These are phyloP conservation scores for Styela plicata DNA, from an alignment of 23 tunicate species.

Conservation along the genomic window DNA sequence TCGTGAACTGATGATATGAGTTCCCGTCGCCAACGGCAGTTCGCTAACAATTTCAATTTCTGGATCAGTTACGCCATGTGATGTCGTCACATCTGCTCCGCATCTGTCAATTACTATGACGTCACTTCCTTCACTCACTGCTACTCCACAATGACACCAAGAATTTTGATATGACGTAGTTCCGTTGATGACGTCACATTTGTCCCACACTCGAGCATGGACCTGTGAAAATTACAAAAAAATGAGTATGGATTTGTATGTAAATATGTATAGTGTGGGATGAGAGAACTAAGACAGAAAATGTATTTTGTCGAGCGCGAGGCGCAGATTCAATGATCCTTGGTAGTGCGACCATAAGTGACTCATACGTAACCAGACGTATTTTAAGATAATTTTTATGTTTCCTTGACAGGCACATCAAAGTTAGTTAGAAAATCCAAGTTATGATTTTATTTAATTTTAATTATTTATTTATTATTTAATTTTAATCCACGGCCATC, in stretches of 20 bases:
- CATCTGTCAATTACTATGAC: neutral
- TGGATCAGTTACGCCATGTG: neutral
- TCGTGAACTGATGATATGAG: neutral
- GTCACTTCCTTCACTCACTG: slow-evolving; percentile 4
- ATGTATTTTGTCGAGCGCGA: no score
- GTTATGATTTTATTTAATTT: no score
- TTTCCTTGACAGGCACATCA: no score
- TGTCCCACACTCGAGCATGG: slow-evolving; percentile 9
- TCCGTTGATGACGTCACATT: neutral
- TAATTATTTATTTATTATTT: no score
- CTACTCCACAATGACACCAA: slow-evolving; percentile 20
- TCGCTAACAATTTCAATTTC: slow-evolving; percentile 6
- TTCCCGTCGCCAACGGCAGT: neutral
- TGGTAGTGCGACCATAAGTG: no score
- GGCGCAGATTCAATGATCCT: no score
- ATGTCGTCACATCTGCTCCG: neutral
- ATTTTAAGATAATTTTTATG: no score
- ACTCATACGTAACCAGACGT: no score
- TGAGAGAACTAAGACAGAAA: no score
- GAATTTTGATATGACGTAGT: neutral
- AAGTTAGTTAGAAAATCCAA: no score
- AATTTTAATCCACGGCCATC: no score
- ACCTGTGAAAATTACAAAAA: neutral
- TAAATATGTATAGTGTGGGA: neutral
- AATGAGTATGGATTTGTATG: neutral